A percentile compares a stretch with the other conserved stretches of the same genome.
phyloP scores from a whole-genome alignment of 2,797 vertebrate genomes.

The Enteromius fasciolatus region DNA sequence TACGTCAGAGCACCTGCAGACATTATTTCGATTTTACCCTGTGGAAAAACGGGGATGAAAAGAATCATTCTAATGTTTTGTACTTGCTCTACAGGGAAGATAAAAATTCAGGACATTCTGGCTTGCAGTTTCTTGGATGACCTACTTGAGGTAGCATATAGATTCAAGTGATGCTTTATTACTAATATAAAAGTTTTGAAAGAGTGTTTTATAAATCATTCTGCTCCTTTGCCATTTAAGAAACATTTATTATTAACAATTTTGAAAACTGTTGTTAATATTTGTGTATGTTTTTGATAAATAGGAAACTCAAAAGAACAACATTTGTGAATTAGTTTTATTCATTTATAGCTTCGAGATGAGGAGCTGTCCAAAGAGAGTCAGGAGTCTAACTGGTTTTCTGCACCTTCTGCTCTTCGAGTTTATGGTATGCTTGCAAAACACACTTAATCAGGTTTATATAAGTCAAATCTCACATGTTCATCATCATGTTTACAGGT shows the following conservation, averaged over 20 bases:
- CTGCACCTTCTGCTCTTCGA: slow-evolving; percentile 94
- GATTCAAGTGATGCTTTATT: neutral
- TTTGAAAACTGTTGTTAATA: neutral
- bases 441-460: neutral
- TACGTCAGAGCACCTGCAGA: neutral
- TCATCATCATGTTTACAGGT: slow-evolving; percentile 71
- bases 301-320: neutral
- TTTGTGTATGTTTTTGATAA: neutral
- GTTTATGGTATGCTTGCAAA: slow-evolving; percentile 86
- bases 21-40: neutral
- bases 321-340: neutral
- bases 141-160: slow-evolving; percentile 87
- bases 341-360: slow-evolving; percentile 86
- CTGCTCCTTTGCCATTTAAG: neutral
- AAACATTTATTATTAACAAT: neutral
- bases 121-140: slow-evolving; percentile 98
- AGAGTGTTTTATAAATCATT: neutral
- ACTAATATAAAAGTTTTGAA: neutral
- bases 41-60: neutral
- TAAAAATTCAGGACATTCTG: slow-evolving; percentile 99
- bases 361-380: slow-evolving; percentile 98
- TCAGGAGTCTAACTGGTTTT: slow-evolving; percentile 99
- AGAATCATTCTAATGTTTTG: neutral
- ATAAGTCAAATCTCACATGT: neutral
- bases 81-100: slow-evolving; percentile 84